Percentiles rank a stretch among this genome's conserved stretches.
These are phyloP conservation scores for Thymallus thymallus DNA, from an alignment of 2,113 vertebrate species.

Conservation along the genomic window DNA sequence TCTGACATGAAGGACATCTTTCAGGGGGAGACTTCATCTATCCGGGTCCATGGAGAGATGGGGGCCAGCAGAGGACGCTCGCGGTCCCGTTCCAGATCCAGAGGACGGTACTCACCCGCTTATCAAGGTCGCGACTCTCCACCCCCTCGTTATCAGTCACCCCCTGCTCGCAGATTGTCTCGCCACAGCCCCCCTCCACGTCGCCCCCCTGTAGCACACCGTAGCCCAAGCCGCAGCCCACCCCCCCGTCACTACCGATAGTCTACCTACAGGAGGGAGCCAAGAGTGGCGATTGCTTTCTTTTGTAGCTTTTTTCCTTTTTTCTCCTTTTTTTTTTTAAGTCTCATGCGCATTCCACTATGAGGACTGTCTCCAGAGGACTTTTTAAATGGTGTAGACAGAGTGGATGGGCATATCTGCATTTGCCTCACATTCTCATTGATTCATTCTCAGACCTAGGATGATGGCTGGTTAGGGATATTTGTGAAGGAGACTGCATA, in stretches of 20 bases:
- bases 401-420: conserved; percentile 2
- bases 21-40: conserved; percentile 81
- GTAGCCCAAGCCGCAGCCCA: conserved; percentile 31
- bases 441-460: background rate
- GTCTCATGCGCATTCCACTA: conserved; percentile 35
- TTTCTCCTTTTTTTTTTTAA: too few relatives aligned
- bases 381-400: background rate
- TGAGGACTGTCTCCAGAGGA: conserved; percentile 15
- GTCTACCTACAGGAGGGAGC: background rate
- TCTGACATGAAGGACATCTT: conserved; percentile 21
- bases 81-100: conserved; percentile 79
- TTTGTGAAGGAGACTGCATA: background rate
- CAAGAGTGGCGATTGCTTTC: background rate
- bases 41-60: conserved; percentile 78
- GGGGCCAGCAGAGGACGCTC: conserved; percentile 79
- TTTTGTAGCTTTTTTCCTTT: background rate
- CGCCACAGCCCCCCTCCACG: conserved; percentile 54
- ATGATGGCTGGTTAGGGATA: background rate
- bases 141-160: conserved; percentile 73
- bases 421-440: background rate
- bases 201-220: conserved; percentile 33
- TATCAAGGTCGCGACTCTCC: conserved; percentile 80
- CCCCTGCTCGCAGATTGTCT: conserved; percentile 70
- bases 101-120: conserved; percentile 77
- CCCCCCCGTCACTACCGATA: conserved; percentile 60